phyloP scores from a whole-genome alignment of 2,888 invertebrate species.

The Parnassius glacialis region DNA sequence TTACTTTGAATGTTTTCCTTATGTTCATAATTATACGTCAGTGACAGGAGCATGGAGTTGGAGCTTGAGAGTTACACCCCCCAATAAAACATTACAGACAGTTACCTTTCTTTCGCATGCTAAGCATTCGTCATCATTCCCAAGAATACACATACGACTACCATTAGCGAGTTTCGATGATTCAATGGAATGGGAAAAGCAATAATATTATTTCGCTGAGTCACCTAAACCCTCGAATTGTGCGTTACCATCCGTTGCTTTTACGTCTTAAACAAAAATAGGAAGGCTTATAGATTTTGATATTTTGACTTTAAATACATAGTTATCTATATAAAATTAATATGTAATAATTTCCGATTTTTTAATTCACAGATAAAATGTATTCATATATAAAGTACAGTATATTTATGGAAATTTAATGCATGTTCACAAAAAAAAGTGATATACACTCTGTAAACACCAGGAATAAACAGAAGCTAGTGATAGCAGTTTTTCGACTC shows the following conservation, averaged over 20 bases:
- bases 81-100: slow-evolving; percentile 26
- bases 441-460: no score
- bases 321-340: not conserved
- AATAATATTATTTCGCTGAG: slow-evolving; percentile 66
- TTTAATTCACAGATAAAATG: no score
- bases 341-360: no score
- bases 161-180: slow-evolving; percentile 70
- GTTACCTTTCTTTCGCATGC: slow-evolving; percentile 36
- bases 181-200: slow-evolving; percentile 66
- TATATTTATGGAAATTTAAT: no score
- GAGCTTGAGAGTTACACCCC: slow-evolving; percentile 8
- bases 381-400: no score
- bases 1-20: slow-evolving; percentile 5
- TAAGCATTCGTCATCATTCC: slow-evolving; percentile 60
- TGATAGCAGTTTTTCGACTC: no score
- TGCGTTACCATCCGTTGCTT: slow-evolving; percentile 46
- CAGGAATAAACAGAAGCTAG: no score
- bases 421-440: no score
- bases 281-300: not conserved
- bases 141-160: slow-evolving; percentile 57
- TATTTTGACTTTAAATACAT: not conserved
- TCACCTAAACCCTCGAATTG: slow-evolving; percentile 66
- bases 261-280: slow-evolving; percentile 14
- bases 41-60: not conserved
- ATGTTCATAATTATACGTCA: slow-evolving; percentile 7